Percentiles rank a stretch among this genome's conserved stretches.
phyloP scores from a whole-genome alignment of 2,797 vertebrate genomes.

The Rhodeus uyekii region DNA sequence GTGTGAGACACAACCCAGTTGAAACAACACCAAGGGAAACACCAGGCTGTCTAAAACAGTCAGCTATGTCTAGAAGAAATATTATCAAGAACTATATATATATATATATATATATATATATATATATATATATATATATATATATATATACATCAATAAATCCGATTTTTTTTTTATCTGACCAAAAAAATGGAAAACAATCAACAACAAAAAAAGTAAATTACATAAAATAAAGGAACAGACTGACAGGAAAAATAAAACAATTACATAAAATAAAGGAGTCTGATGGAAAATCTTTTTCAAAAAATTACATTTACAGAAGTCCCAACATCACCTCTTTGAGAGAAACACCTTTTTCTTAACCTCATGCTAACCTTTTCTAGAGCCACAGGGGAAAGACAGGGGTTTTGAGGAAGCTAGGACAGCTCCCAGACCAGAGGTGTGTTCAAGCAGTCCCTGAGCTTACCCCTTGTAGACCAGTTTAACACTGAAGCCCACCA shows the following conservation, averaged over 20 bases:
- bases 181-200: too few relatives aligned
- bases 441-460: slow-evolving; percentile 58
- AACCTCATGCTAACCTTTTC: slow-evolving; percentile 36
- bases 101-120: too few relatives aligned
- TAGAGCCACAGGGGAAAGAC: slow-evolving; percentile 25
- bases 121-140: too few relatives aligned
- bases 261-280: background rate
- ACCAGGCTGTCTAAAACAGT: slow-evolving; percentile 4
- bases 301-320: slow-evolving; percentile 47
- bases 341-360: slow-evolving; percentile 48
- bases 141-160: too few relatives aligned
- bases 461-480: slow-evolving; percentile 58
- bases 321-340: slow-evolving; percentile 31
- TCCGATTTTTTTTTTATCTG: too few relatives aligned
- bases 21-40: slow-evolving; percentile 31
- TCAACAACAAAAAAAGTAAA: too few relatives aligned
- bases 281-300: slow-evolving; percentile 6
- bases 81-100: too few relatives aligned
- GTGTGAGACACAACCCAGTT: background rate
- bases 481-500: slow-evolving; percentile 72
- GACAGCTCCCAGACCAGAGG: slow-evolving; percentile 14
- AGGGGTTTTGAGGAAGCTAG: slow-evolving; percentile 32
- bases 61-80: background rate
- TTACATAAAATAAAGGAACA: slow-evolving; percentile 1
- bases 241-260: background rate